Base-by-base conservation (phyloP, 1,140 invertebrate genomes). In the Sesamia nonagrioides region DNA sequence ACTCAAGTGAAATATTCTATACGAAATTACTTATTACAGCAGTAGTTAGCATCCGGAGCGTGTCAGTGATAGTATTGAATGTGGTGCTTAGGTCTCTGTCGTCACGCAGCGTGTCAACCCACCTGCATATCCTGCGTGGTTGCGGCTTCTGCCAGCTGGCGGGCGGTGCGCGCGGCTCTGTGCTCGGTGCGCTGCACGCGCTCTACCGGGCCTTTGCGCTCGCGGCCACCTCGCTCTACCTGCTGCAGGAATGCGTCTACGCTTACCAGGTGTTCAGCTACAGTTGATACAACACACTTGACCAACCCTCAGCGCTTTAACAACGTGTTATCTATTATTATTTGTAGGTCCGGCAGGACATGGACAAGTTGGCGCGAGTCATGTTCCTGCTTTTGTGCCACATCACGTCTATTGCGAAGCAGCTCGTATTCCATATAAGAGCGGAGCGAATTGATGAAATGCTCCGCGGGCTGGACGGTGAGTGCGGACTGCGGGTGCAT, bases 311-410 rank as follows among this genome's bases (percentile, higher is more conserved):
- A 1, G 5, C 6, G 37, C 8, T 45, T n/a, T 50, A 45, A 45
- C 45, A 33, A 58, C 13, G 0, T 27, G 4, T 21, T 17, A 17
- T 37, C 15, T 66, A 6, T 45, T 52, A 45, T 33, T 58, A 1
- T 1, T n/a, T n/a, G n/a, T 80, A 91, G 85, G 89, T 86, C 74
- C 87, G 84, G 0, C 37, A 69, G 13, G 89, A 92, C 63, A 89
- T 94, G 89, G 81, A 82, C 6, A 90, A 90, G 60, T 74, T 94
- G 21, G 88, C 91, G 0, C 86, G 89, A 6, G 92, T 94, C 27
- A 89, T 94, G 91, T 94, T 93, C 80, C 83, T 94, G 56, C 80
- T 94, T 68, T 84, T 94, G 33, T 94, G 92, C 77, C 92, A 94
- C 82, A 80, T 93, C 58, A 93, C 92, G 2, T 92, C 92, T 13